These are phyloP conservation scores for Halichoerus grypus DNA, from an alignment of 2,113 vertebrate species.

Conservation along the genomic window DNA sequence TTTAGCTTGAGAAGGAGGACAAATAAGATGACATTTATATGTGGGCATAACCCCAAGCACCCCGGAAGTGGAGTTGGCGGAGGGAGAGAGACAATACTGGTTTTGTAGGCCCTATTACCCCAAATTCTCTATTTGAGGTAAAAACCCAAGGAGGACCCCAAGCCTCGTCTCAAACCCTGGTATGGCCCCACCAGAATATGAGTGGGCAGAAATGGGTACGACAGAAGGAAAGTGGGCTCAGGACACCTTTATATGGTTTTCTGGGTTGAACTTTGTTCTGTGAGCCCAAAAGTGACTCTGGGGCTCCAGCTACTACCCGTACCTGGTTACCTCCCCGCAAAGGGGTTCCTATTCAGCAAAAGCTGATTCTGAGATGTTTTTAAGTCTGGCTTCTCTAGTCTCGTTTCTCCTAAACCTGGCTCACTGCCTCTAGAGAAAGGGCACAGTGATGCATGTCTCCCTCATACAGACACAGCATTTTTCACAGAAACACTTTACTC, in stretches of 20 bases:
- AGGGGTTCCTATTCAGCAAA: background rate
- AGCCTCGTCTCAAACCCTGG: background rate
- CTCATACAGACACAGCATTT: slow-evolving; percentile 73
- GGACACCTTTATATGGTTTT: background rate
- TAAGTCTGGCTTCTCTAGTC: slow-evolving; percentile 29
- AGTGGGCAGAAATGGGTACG: background rate
- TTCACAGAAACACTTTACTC: slow-evolving; percentile 81
- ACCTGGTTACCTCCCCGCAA: background rate
- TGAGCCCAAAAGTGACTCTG: background rate
- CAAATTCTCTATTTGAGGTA: background rate
- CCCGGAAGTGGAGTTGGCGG: background rate
- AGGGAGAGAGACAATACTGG: background rate
- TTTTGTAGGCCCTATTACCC: background rate
- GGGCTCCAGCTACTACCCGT: background rate
- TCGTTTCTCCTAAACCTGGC: slow-evolving; percentile 61
- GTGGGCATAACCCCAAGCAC: background rate
- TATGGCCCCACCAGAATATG: background rate
- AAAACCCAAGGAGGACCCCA: background rate
- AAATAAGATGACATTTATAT: background rate
- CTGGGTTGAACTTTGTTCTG: background rate
- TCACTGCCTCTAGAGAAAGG: slow-evolving; percentile 52
- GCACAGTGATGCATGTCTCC: slow-evolving; percentile 66
- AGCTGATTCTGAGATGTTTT: background rate
- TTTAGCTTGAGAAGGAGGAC: background rate
- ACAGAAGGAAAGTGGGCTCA: background rate